These are phyloP conservation scores for Thomomys bottae DNA, from an alignment of 2,113 vertebrate species.

Conservation along the genomic window DNA sequence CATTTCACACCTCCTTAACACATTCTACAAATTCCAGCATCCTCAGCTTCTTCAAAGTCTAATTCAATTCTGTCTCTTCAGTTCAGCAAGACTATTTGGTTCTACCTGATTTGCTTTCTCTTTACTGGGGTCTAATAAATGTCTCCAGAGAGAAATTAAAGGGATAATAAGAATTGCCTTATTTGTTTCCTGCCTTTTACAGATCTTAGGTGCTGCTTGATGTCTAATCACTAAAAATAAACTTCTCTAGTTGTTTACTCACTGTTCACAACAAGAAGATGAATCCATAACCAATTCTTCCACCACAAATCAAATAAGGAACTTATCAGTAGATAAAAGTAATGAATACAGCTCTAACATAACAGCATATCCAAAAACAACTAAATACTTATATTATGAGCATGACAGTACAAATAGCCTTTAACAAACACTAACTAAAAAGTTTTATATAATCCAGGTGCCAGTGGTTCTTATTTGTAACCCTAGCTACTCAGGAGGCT, in stretches of 20 bases:
- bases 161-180: neutral
- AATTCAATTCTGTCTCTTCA: constrained; percentile 19
- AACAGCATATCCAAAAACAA: constrained; percentile 22
- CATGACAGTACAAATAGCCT: neutral
- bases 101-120: neutral
- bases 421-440: no score
- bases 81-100: neutral
- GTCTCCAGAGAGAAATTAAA: neutral
- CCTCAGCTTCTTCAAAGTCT: neutral
- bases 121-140: neutral
- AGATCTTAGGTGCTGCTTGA: neutral
- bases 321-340: neutral
- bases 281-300: neutral
- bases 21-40: neutral
- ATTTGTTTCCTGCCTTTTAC: neutral
- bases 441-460: no score
- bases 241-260: neutral
- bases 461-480: no score
- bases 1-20: neutral
- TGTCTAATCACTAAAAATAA: neutral
- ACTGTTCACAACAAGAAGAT: neutral
- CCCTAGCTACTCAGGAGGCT: no score
- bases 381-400: neutral
- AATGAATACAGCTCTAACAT: constrained; percentile 1
- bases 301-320: neutral